These are phyloP conservation scores for Crypturellus undulatus DNA, from an alignment of 2,113 vertebrate genomes.

Conservation along the genomic window DNA sequence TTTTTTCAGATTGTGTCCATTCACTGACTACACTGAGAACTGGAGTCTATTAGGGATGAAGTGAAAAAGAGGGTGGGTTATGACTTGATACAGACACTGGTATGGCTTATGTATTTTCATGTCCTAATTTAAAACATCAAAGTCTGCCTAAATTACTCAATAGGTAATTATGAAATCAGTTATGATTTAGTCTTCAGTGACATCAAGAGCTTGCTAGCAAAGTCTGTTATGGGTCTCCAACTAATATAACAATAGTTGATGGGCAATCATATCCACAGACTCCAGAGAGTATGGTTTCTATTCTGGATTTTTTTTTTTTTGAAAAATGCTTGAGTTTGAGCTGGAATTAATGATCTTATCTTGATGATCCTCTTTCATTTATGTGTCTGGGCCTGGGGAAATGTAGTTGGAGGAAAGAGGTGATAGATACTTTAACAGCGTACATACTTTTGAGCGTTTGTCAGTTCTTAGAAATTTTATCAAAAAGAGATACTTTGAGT, in stretches of 20 bases:
- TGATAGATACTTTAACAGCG: not conserved
- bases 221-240: not conserved
- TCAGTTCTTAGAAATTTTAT: not conserved
- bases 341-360: not conserved
- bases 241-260: not conserved
- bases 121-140: not conserved
- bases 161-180: not conserved
- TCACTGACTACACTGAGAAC: not conserved
- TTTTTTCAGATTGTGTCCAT: not conserved
- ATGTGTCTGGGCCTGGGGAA: accelerated
- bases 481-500: not conserved
- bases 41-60: not conserved
- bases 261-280: not conserved
- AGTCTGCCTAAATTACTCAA: not conserved
- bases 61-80: not conserved
- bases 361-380: accelerated
- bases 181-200: not conserved
- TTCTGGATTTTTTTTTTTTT: not conserved
- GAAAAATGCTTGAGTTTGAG: not conserved
- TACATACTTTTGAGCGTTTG: no score
- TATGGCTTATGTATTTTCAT: not conserved
- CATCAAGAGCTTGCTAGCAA: not conserved
- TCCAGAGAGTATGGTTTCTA: not conserved
- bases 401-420: not conserved
- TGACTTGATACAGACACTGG: not conserved